phyloP scores from a whole-genome alignment of 2,797 vertebrate species.

The Anguilla anguilla region DNA sequence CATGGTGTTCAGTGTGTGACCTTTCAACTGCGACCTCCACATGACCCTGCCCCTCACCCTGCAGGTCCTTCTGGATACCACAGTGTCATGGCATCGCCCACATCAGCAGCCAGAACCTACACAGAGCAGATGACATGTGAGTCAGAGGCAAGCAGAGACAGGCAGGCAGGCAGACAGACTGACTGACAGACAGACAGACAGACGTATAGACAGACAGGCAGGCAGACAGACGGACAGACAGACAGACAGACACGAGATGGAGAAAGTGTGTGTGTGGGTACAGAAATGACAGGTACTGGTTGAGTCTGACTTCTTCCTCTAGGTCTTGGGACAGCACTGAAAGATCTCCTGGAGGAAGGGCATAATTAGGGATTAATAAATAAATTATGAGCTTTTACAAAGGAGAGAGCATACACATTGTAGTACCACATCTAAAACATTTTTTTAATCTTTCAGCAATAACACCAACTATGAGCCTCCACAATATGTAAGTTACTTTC shows the following conservation, averaged over 20 bases:
- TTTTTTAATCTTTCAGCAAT: conserved; percentile 63
- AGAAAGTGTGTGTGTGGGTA: background rate
- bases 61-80: conserved; percentile 82
- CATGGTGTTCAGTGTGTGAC: conserved; percentile 62
- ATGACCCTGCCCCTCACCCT: conserved; percentile 23
- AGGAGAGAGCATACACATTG: background rate
- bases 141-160: conserved; percentile 46
- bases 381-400: background rate
- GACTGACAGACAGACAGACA: conserved; percentile 25
- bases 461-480: conserved; percentile 72
- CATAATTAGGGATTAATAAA: background rate
- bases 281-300: background rate
- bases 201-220: background rate
- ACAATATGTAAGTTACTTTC: conserved; percentile 68
- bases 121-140: conserved; percentile 80
- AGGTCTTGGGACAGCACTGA: background rate
- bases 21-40: conserved; percentile 42
- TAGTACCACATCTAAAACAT: conserved; percentile 5
- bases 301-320: background rate
- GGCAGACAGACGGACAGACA: background rate
- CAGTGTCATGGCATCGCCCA: conserved; percentile 74
- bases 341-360: background rate
- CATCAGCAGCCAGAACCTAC: conserved; percentile 81
- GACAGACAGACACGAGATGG: background rate
- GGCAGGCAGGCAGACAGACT: conserved; percentile 29